Percentiles rank a stretch among this genome's conserved stretches.
Evolutionary conservation across 2,888 invertebrate genomes (phyloP).

Genomic region (Chloroclysta siterata): DNA sequence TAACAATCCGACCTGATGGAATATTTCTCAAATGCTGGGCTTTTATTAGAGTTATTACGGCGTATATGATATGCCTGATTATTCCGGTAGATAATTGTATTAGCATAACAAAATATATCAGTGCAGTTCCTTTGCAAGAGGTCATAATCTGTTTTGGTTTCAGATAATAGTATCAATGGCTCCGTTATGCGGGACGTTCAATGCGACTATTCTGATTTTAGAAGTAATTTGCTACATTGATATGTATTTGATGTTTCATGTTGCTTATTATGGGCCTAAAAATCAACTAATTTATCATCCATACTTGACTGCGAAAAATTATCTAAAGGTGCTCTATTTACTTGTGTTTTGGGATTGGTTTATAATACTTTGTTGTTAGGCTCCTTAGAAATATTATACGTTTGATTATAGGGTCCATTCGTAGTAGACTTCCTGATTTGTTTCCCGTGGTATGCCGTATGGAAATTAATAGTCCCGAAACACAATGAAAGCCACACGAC

Average conservation of each 20-base stretch:
- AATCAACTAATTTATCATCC: constrained; percentile 83
- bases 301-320: constrained; percentile 78
- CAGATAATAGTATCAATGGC: constrained; percentile 72
- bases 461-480: constrained; percentile 63
- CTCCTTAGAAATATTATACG: not conserved
- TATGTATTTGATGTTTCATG: constrained; percentile 79
- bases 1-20: constrained; percentile 71
- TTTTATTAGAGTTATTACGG: constrained; percentile 59
- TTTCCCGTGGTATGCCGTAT: constrained; percentile 77
- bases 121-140: not conserved
- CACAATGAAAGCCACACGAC: constrained; percentile 66
- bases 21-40: constrained; percentile 73
- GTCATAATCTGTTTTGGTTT: constrained; percentile 35
- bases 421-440: constrained; percentile 73
- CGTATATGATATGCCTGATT: constrained; percentile 66
- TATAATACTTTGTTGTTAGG: not conserved
- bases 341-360: not conserved
- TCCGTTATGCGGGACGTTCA: constrained; percentile 63
- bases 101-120: not conserved
- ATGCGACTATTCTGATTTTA: constrained; percentile 59
- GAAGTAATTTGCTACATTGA: constrained; percentile 78
- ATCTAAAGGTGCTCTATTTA: constrained; percentile 48
- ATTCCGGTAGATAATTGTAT: constrained; percentile 64
- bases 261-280: constrained; percentile 78
- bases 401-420: constrained; percentile 68